Percentiles rank a stretch among this genome's conserved stretches.
Conservation (phyloP, 2,888 invertebrate species). For the Heteromurus nitidus region DNA sequence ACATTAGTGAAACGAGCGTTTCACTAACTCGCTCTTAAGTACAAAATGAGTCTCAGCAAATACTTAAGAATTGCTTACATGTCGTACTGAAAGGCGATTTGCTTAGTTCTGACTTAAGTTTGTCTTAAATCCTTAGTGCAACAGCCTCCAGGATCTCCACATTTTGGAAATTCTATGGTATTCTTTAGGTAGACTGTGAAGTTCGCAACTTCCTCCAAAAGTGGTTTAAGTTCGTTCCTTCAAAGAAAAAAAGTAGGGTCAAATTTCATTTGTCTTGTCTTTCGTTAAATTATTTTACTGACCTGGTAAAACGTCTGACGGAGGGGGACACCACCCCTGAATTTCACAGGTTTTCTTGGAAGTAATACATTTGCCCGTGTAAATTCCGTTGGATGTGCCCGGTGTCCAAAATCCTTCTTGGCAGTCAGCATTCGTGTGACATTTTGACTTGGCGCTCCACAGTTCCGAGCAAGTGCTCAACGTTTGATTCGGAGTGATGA, state of each 20-base stretch:
- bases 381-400: constrained; percentile 75
- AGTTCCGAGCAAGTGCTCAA: constrained; percentile 75
- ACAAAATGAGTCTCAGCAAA: no score
- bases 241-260: no score
- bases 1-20: no score
- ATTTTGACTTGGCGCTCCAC: no score
- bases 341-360: constrained; percentile 75
- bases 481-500: constrained; percentile 76
- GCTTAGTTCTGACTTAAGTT: no score
- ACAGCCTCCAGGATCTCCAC: constrained; percentile 30
- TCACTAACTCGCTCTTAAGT: no score
- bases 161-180: constrained; percentile 65
- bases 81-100: no score
- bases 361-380: constrained; percentile 76
- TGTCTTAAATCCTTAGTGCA: no score
- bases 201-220: constrained; percentile 55
- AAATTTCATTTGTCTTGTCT: background rate
- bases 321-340: constrained; percentile 77
- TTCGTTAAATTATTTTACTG: no score
- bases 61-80: no score
- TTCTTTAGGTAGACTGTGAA: constrained; percentile 66
- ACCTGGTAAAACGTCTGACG: constrained; percentile 69
- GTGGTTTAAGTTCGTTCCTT: constrained; percentile 46
- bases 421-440: background rate
- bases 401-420: constrained; percentile 17